These are phyloP conservation scores for Meandrusa payeni DNA, from an alignment of 2,888 invertebrate species.

Conservation along the genomic window DNA sequence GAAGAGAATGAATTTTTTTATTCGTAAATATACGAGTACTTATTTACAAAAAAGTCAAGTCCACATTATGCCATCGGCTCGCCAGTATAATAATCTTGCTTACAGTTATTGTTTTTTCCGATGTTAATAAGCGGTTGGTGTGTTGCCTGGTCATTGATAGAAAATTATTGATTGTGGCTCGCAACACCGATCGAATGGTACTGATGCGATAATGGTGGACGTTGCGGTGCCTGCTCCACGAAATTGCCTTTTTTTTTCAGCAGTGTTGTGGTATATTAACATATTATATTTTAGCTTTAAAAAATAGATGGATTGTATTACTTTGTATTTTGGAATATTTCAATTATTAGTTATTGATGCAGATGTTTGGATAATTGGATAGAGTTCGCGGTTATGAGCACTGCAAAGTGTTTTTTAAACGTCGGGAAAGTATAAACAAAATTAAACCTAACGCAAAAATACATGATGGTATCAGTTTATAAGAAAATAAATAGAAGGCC, in stretches of 20 bases:
- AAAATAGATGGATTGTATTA: no score
- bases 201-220: conserved; percentile 34
- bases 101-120: conserved; percentile 72
- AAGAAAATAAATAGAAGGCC: no score
- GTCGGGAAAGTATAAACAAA: no score
- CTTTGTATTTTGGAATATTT: conserved; percentile 6
- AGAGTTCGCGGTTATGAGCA: no score
- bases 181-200: conserved; percentile 36
- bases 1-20: conserved; percentile 8
- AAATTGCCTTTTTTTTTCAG: conserved; percentile 23
- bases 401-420: no score
- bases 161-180: conserved; percentile 68
- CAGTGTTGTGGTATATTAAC: conserved; percentile 6
- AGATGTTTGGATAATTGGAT: no score
- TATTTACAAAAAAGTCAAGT: no score
- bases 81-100: conserved; percentile 52
- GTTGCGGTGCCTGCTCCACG: conserved; percentile 23
- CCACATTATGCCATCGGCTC: conserved; percentile 40
- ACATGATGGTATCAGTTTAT: no score
- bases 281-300: no score
- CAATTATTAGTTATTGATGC: no score
- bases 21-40: conserved; percentile 21
- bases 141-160: conserved; percentile 68
- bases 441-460: no score
- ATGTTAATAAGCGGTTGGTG: conserved; percentile 66